Conservation (phyloP, 2,113 vertebrate genomes). For the Ceyx melanurus region DNA sequence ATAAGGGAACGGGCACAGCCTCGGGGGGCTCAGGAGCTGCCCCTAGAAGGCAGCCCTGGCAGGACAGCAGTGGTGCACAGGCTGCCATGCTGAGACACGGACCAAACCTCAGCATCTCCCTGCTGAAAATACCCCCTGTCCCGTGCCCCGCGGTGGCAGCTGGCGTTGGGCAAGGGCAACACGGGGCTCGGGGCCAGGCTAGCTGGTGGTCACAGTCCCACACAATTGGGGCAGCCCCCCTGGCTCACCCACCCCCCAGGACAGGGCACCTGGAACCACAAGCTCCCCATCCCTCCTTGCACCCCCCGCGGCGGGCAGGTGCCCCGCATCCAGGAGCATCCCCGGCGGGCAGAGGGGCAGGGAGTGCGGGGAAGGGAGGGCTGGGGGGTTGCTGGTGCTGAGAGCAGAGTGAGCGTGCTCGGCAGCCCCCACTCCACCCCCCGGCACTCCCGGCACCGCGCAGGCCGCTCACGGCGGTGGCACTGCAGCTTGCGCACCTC, state of each 20-base stretch:
- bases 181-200: neutral
- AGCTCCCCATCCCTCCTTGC: rapidly evolving
- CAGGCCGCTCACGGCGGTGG: slow-evolving; percentile 61
- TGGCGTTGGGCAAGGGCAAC: rapidly evolving
- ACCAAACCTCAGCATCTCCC: neutral
- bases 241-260: rapidly evolving
- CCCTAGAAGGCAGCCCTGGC: neutral
- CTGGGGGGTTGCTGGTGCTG: neutral
- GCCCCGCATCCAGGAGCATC: rapidly evolving
- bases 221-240: rapidly evolving
- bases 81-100: rapidly evolving
- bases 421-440: neutral
- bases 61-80: rapidly evolving
- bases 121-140: rapidly evolving
- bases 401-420: neutral
- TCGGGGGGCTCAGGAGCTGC: neutral
- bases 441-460: neutral
- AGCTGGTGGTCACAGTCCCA: rapidly evolving
- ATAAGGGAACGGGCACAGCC: neutral
- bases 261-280: rapidly evolving
- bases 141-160: neutral
- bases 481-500: slow-evolving; percentile 65
- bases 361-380: neutral
- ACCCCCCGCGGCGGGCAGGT: neutral
- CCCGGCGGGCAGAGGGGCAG: neutral